Conservation (phyloP, 2,888 invertebrate species). For the Polydrusus tereticollis region DNA sequence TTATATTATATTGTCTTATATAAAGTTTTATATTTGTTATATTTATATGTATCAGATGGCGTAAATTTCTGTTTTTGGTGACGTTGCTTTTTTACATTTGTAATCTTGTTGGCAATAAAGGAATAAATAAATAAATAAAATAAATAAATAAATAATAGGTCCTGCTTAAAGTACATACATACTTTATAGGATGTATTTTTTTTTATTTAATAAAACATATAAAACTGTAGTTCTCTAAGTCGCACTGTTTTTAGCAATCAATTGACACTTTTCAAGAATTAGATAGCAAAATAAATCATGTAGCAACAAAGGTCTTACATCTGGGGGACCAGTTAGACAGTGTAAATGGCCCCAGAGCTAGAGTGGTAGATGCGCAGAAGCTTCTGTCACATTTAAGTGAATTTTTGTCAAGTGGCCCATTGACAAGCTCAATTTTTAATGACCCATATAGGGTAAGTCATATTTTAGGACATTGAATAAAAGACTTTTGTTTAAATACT, state of each 20-base stretch:
- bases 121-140: too few relatives aligned
- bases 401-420: slow-evolving; percentile 88
- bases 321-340: slow-evolving; percentile 98
- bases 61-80: too few relatives aligned
- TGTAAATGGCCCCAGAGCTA: slow-evolving; percentile 92
- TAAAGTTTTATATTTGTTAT: too few relatives aligned
- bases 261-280: slow-evolving; percentile 91
- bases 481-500: too few relatives aligned
- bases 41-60: too few relatives aligned
- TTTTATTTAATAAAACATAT: too few relatives aligned
- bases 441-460: slow-evolving; percentile 76
- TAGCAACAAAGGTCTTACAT: slow-evolving; percentile 97
- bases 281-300: slow-evolving; percentile 96
- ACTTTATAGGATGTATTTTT: too few relatives aligned
- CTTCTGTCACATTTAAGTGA: slow-evolving; percentile 93
- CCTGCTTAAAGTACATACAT: too few relatives aligned
- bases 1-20: too few relatives aligned
- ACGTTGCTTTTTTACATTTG: too few relatives aligned
- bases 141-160: too few relatives aligned
- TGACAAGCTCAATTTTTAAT: slow-evolving; percentile 88
- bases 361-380: slow-evolving; percentile 95
- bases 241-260: slow-evolving; percentile 72
- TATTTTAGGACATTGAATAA: slow-evolving; percentile 7
- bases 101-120: too few relatives aligned
- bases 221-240: neutral